phyloP scores from a whole-genome alignment of 2,888 invertebrate genomes.

The Macrosoma leucophasiata region DNA sequence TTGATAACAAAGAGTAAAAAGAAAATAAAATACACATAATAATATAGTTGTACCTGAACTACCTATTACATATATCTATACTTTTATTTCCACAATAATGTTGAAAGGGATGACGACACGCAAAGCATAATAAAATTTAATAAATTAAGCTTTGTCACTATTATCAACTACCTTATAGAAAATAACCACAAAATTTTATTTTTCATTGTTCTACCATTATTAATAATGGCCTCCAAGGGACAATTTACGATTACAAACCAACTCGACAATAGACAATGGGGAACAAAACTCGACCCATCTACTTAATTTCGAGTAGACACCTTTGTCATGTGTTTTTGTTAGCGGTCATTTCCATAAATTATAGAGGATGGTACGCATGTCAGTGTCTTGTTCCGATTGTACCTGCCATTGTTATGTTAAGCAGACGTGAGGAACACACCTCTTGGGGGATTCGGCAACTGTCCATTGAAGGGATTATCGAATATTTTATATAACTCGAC shows the following conservation, averaged over 20 bases:
- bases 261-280: slow-evolving; percentile 58
- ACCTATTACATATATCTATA: no score
- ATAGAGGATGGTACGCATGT: slow-evolving; percentile 49
- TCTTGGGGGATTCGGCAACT: slow-evolving; percentile 54
- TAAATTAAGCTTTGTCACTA: no score
- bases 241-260: slow-evolving; percentile 57
- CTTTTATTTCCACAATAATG: no score
- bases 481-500: no score
- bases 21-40: no score
- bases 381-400: slow-evolving; percentile 37
- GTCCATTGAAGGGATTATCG: slow-evolving; percentile 25
- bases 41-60: no score
- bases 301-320: slow-evolving; percentile 73
- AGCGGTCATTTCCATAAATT: slow-evolving; percentile 73
- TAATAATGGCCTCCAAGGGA: slow-evolving; percentile 36
- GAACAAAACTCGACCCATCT: slow-evolving; percentile 63
- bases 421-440: slow-evolving; percentile 56
- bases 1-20: no score
- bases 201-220: no score
- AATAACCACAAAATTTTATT: no score
- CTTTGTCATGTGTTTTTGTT: slow-evolving; percentile 71
- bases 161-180: no score
- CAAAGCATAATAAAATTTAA: no score
- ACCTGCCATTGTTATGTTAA: slow-evolving; percentile 73
- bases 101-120: no score